phyloP scores from a whole-genome alignment of 2,797 vertebrate genomes.

The Gymnodraco acuticeps region DNA sequence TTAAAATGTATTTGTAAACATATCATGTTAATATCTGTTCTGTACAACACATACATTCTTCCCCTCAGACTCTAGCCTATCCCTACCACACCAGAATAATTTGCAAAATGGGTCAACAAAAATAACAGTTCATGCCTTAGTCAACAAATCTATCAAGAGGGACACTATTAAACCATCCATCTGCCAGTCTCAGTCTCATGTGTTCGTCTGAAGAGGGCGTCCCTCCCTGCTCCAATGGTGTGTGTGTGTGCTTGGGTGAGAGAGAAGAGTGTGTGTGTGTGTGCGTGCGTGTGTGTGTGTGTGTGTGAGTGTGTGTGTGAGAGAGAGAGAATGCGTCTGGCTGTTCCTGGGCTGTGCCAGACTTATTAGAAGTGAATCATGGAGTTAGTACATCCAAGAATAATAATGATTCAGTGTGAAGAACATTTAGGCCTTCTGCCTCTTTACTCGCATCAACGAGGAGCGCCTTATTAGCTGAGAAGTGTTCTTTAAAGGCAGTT shows the following conservation, averaged over 20 bases:
- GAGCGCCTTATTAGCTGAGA: slow-evolving; percentile 18
- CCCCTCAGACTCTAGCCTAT: background rate
- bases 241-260: background rate
- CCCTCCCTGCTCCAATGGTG: slow-evolving; percentile 39
- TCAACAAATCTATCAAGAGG: slow-evolving; percentile 47
- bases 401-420: slow-evolving; percentile 56
- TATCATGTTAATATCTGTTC: background rate
- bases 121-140: slow-evolving; percentile 42
- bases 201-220: slow-evolving; percentile 32
- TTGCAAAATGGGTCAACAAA: slow-evolving; percentile 32
- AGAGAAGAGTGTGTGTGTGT: background rate
- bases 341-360: slow-evolving; percentile 35
- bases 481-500: background rate
- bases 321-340: background rate
- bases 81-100: slow-evolving; percentile 10
- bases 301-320: background rate
- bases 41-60: background rate
- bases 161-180: slow-evolving; percentile 61
- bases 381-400: slow-evolving; percentile 59
- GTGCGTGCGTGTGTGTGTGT: too few relatives aligned
- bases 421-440: slow-evolving; percentile 41
- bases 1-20: background rate
- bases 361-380: slow-evolving; percentile 60
- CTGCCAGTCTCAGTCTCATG: slow-evolving; percentile 33
- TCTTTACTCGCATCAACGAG: slow-evolving; percentile 34